Evolutionary conservation across 2,797 vertebrate species (phyloP).

Genomic region (Champsocephalus gunnari): DNA sequence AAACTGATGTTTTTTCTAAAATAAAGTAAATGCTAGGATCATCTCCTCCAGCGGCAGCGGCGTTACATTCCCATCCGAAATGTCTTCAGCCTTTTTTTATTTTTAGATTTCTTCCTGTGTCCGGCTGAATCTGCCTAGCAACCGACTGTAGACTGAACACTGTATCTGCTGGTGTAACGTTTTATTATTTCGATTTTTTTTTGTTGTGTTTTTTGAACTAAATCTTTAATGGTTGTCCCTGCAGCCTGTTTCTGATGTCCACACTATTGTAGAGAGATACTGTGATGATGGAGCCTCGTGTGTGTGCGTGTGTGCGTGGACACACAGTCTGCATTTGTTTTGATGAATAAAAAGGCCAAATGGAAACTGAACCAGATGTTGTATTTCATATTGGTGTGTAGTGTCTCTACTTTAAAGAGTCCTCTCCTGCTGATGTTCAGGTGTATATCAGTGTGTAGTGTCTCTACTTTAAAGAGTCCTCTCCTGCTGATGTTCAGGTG

Average conservation of each 20-base stretch:
- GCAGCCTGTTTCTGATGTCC: conserved; percentile 51
- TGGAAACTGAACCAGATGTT: conserved; percentile 41
- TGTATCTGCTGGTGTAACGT: conserved; percentile 64
- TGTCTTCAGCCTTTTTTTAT: conserved; percentile 14
- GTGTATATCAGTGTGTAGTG: too few species aligned
- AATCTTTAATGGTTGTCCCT: conserved; percentile 41
- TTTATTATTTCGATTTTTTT: conserved; percentile 42
- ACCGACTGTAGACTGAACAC: conserved; percentile 68
- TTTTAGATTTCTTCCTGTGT: conserved; percentile 9
- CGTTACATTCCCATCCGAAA: not conserved
- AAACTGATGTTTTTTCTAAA: not conserved
- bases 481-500: too few species aligned
- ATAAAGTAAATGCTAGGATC: not conserved
- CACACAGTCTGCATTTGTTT: conserved; percentile 65
- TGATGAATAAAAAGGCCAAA: conserved; percentile 81
- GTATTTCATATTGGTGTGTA: too few species aligned
- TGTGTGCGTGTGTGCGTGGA: conserved; percentile 39
- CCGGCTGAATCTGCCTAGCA: conserved; percentile 61
- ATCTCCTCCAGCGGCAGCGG: conserved; percentile 5
- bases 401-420: too few species aligned
- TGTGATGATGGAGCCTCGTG: conserved; percentile 69
- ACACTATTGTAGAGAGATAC: conserved; percentile 53
- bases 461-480: too few species aligned
- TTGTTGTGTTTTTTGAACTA: conserved; percentile 54
- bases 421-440: too few species aligned